A percentile compares a stretch with the other conserved stretches of the same genome.
Evolutionary conservation across 1,140 invertebrate genomes (phyloP).

Genomic region (Bombus sibiricus): DNA sequence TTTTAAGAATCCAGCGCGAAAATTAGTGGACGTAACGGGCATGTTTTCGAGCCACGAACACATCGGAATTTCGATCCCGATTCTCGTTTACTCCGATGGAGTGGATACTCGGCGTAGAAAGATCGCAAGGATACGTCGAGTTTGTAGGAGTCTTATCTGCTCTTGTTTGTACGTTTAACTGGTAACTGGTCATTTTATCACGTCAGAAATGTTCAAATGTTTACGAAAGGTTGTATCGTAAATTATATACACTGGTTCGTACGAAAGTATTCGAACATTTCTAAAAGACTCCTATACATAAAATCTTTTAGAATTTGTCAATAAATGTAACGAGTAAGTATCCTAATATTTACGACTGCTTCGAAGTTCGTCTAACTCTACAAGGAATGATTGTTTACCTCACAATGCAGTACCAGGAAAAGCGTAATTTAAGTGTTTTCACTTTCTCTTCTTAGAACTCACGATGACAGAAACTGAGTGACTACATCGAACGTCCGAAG

Average conservation of each 20-base stretch:
- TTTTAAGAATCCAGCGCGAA: conserved; percentile 49
- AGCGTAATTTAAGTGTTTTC: background rate
- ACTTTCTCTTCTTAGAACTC: background rate
- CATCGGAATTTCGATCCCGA: background rate
- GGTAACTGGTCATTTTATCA: background rate
- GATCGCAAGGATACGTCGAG: background rate
- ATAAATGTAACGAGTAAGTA: too few species aligned
- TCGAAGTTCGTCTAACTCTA: too few species aligned
- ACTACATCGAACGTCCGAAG: background rate
- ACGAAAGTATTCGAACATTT: too few species aligned
- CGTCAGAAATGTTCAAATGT: background rate
- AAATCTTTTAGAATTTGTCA: too few species aligned
- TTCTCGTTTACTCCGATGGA: background rate
- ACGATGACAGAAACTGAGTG: background rate
- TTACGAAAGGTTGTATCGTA: too few species aligned
- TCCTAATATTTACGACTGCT: too few species aligned
- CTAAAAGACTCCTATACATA: too few species aligned
- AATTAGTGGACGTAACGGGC: background rate
- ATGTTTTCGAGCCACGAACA: background rate
- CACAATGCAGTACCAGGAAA: too few species aligned
- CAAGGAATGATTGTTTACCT: too few species aligned
- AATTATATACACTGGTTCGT: too few species aligned
- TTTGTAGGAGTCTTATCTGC: background rate
- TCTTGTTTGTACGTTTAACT: background rate
- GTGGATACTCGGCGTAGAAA: background rate